These are phyloP conservation scores for Rhinolophus ferrumequinum DNA, from an alignment of 2,113 vertebrate genomes.

Conservation along the genomic window DNA sequence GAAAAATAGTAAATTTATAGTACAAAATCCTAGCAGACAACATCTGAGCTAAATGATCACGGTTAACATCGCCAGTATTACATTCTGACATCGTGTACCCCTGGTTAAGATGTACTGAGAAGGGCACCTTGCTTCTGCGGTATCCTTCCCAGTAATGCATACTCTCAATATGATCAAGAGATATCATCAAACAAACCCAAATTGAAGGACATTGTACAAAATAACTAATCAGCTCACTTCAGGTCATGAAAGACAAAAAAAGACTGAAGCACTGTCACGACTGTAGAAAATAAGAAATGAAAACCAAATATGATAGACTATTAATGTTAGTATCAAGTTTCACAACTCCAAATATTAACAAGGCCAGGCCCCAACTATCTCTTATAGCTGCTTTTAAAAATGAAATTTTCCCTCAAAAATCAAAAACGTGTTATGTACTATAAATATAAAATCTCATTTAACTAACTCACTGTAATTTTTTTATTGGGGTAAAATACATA, in stretches of 20 bases:
- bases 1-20: background rate
- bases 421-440: background rate
- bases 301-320: background rate
- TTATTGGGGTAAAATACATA: background rate
- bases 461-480: background rate
- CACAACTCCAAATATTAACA: constrained; percentile 2
- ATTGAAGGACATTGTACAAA: background rate
- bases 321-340: constrained; percentile 25
- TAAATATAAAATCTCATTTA: constrained; percentile 8
- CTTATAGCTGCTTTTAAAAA: constrained; percentile 4
- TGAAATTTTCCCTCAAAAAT: constrained; percentile 20
- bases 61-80: background rate
- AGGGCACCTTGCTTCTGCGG: background rate
- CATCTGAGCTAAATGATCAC: background rate
- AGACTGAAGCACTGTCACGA: background rate
- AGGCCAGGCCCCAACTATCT: background rate
- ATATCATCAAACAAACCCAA: background rate
- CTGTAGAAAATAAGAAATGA: background rate
- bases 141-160: background rate
- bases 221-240: background rate
- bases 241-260: background rate
- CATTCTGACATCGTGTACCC: background rate
- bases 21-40: background rate
- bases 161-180: background rate
- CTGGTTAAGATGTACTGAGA: background rate